Base-by-base conservation (phyloP, 2,113 vertebrate genomes). In the Campylorhamphus procurvoides region DNA sequence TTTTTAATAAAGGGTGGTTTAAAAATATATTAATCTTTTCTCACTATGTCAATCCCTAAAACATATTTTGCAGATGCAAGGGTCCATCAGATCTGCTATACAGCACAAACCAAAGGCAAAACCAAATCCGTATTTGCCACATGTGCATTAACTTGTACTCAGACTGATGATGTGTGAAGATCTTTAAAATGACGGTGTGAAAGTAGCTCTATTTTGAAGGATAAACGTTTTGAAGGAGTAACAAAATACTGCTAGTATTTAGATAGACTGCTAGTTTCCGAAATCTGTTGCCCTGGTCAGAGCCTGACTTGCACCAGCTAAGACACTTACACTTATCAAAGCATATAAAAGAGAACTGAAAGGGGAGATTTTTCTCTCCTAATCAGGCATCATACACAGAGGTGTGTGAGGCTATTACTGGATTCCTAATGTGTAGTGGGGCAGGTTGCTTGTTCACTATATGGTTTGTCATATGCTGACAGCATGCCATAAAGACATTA, bases 1-100 rank as follows among this genome's bases (percentile, higher is more conserved):
- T 96, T 91, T 94, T 73, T 58, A 95, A 94, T 95, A 94, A 95
- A 96, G 66, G 49, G 29, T 79, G 25, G 1, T 90, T 94, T 85
- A 73, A 82, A 35, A 89, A 84, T 89, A 81, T 1, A 63, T 11
- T 80, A 68, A 58, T 16, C 4, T 60, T 50, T 74, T 89, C 15
- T 91, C 18, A 19, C 17, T 89, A 4, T 76, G 24, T 84, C 37
- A 50, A 16, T 52, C 6, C 78, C 64, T 71, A 4, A 3, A 12
- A 75, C 66, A 2, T 56, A 18, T 81, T 92, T 53, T 68, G 12
- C 25, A 78, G 16, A 39, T 74, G 16, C 18, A 47, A n/a, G 3
- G 5, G 5, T 85, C 14, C 4, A 10, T 89, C 5, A 5, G 8
- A 46, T 77, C 53, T 80, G 31, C 46, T 58, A 5, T 16, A 15